Percentiles rank a stretch among this genome's conserved stretches.
phyloP scores from a whole-genome alignment of 2,113 vertebrate genomes.

The Mola mola region DNA sequence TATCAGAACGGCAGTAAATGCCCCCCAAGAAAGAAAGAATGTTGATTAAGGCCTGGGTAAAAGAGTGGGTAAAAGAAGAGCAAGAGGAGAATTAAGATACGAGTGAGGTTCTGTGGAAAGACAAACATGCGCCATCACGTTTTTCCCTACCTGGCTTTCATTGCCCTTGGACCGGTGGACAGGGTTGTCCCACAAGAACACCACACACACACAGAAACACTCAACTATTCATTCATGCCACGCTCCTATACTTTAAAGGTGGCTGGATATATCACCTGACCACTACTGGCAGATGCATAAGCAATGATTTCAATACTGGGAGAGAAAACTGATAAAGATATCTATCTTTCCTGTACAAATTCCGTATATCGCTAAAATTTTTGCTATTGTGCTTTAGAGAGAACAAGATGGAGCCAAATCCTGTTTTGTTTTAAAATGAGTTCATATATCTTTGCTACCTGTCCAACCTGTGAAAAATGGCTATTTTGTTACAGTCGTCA shows the following conservation, averaged over 20 bases:
- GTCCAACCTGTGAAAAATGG: too few species aligned
- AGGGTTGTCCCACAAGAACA: slow-evolving; percentile 41
- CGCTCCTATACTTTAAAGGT: slow-evolving; percentile 51
- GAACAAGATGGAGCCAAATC: too few species aligned
- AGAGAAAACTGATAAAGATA: slow-evolving; percentile 16
- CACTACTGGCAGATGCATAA: slow-evolving; percentile 50
- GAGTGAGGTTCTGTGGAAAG: slow-evolving; percentile 30
- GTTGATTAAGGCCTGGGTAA: slow-evolving; percentile 43
- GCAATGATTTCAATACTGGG: slow-evolving; percentile 19
- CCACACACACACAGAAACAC: slow-evolving; percentile 40
- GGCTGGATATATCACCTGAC: slow-evolving; percentile 45
- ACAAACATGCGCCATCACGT: slow-evolving; percentile 46
- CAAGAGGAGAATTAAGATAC: slow-evolving; percentile 1
- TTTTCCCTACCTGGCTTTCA: slow-evolving; percentile 54
- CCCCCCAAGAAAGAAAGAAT: not conserved
- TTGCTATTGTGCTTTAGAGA: too few species aligned
- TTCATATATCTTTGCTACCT: too few species aligned
- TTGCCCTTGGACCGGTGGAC: slow-evolving; percentile 57
- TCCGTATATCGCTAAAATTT: too few species aligned
- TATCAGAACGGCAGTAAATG: not conserved
- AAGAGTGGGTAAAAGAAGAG: slow-evolving; percentile 28
- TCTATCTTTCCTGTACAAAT: slow-evolving; percentile 7
- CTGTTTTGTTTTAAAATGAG: too few species aligned
- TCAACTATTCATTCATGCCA: slow-evolving; percentile 41
- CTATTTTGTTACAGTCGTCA: too few species aligned